Base-by-base conservation (phyloP, 2,113 vertebrate species). In the Bungarus multicinctus region DNA sequence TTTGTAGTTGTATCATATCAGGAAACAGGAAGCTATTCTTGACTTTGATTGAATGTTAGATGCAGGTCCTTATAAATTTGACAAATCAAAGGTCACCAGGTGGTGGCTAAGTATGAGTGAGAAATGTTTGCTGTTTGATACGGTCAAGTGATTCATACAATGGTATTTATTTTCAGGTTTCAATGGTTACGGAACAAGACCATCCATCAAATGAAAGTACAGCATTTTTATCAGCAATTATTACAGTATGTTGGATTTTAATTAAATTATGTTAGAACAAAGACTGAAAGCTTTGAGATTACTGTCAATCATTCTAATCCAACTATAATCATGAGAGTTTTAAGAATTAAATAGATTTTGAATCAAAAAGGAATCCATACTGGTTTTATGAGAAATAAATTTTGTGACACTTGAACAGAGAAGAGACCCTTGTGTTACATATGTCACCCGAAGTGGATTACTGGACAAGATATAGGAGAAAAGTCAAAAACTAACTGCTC, bases 171-270 rank as follows among this genome's bases (percentile, higher is more conserved):
- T 94, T 95, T 30, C 94, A 99, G 99, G 91, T 93, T 98, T 85
- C 95, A 97, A 47, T 96, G 96, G 96, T 97, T 98, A 95, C 98
- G 98, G 91, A 97, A 97, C 54, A 97, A 96, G 94, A 97, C 96
- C 0, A 87, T 96, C 3, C 98, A 98, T 91, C 98, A 98, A 95
- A 98, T 99, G 96, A 99, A 98, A 97, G 98, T 99, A 55, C 98
- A 99, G 58, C 97, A 98, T 95, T 98, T 97, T 96, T 97, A 97
- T 87, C 98, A 98, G 95, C 98, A 97, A 87, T 96, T 99, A 93
- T 94, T 99, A 14, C 98, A 99, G 99, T 99, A 96, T 88, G 96
- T 95, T 91, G 20, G 0, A 0, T 94, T 93, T 90, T 86, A 5
- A 74, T 93, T 52, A 85, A 89, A 50, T 10, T 88, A 91, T 50